Percentiles rank a stretch among this genome's conserved stretches.
Conservation (phyloP, 2,888 invertebrate genomes). For the Erebia palarica region DNA sequence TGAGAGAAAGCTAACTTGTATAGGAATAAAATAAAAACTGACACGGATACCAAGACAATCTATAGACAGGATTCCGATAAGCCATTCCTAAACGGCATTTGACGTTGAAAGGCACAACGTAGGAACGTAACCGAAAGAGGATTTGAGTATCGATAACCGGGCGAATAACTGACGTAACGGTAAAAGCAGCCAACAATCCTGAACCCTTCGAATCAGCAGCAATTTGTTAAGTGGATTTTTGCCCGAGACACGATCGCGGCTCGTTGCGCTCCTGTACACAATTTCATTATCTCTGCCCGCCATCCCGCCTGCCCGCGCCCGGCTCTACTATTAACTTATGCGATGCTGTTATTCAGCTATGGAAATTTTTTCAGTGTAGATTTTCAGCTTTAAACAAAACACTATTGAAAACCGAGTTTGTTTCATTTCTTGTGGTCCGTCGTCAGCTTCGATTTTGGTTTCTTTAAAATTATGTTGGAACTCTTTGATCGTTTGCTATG, state of each 20-base stretch:
- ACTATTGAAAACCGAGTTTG: conserved; percentile 24
- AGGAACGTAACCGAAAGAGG: conserved; percentile 32
- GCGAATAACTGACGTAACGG: conserved; percentile 75
- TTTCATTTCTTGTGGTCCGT: conserved; percentile 1
- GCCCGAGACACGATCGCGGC: conserved; percentile 81
- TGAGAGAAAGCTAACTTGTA: no score
- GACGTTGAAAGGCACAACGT: conserved; percentile 6
- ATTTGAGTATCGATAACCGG: conserved; percentile 72
- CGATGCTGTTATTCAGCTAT: conserved; percentile 69
- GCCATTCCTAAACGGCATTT: conserved; percentile 2
- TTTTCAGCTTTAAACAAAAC: conserved; percentile 36
- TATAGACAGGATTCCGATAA: neutral
- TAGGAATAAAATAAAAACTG: no score
- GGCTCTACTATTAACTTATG: conserved; percentile 75
- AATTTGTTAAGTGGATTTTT: conserved; percentile 84
- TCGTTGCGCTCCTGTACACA: conserved; percentile 82
- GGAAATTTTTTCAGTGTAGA: conserved; percentile 55
- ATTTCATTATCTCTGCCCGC: conserved; percentile 81
- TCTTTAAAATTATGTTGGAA: neutral
- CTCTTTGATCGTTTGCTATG: no score
- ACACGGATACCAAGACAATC: no score
- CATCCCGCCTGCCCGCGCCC: conserved; percentile 68
- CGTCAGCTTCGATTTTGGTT: neutral
- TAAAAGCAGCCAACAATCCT: conserved; percentile 80
- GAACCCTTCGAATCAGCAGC: conserved; percentile 82